Base-by-base conservation (phyloP, 2,113 vertebrate genomes). In the Alouatta palliata region DNA sequence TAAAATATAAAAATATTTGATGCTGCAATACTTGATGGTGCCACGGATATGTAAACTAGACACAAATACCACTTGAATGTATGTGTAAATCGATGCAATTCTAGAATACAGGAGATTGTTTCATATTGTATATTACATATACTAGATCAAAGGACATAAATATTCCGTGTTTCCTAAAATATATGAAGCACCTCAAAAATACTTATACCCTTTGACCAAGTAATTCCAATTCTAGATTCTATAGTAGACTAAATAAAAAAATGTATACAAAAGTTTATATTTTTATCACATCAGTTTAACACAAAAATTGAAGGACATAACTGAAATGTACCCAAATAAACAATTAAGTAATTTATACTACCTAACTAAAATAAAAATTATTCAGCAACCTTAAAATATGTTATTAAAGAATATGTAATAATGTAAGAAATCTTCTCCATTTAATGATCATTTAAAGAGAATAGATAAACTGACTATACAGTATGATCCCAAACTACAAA, bases 381-480 rank as follows among this genome's bases (percentile, higher is more conserved):
- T 68, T 84, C 27, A 54, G 37, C 12, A 83, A 90, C n/a, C 3
- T 11, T 70, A 35, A 86, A 68, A 58, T 35, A 37, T 12, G 9
- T 20, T 76, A 73, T 75, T 90, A 40, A 83, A 89, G 27, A 73
- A 21, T 70, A 92, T n/a, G 81, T 77, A 95, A 43, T 75, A 40
- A 37, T 27, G 45, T 25, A 17, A 84, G 27, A 52, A 94, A 54
- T 84, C 23, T 76, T 71, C 70, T 77, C 21, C 82, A 47, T 85
- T 81, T 87, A 93, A 83, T 83, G 5, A 73, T 87, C 21, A 85
- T 58, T 90, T 84, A 85, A 97, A 84, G 32, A 25, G 23, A 94
- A 83, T 1, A 77, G 43, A 14, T 58, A 91, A 94, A 37, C 3
- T 40, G 19, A 35, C 90, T 4, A 83, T 4, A 58, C 1, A 61